Conservation (phyloP, 2,797 vertebrate genomes). For the Myripristis jacobus region DNA sequence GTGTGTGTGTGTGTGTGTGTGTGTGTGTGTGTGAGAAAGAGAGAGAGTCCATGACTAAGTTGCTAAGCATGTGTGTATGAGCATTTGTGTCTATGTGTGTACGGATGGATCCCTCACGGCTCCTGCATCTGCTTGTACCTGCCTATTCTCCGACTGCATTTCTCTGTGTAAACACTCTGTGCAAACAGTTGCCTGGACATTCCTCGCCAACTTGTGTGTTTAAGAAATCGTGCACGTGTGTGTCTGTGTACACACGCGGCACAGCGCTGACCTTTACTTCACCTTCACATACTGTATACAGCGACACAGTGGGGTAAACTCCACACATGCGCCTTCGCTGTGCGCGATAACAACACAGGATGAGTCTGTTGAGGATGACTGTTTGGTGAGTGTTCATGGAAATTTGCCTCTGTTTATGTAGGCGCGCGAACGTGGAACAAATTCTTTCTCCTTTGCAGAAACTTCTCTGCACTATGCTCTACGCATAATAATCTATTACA, state of each 20-base stretch:
- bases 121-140: not conserved
- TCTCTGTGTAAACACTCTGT: slow-evolving; percentile 18
- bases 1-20: not conserved
- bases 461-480: slow-evolving; percentile 10
- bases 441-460: not conserved
- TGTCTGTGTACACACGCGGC: slow-evolving; percentile 11
- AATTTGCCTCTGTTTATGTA: too few relatives aligned
- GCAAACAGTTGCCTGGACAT: not conserved
- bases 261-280: too few relatives aligned
- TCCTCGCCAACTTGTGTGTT: slow-evolving; percentile 13
- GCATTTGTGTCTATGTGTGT: not conserved
- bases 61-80: not conserved
- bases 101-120: not conserved
- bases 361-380: too few relatives aligned
- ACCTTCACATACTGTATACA: not conserved
- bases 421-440: not conserved
- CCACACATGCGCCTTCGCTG: too few relatives aligned
- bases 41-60: not conserved
- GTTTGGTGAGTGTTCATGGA: too few relatives aligned
- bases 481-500: slow-evolving; percentile 5
- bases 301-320: too few relatives aligned
- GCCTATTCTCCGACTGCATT: not conserved
- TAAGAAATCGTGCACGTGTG: slow-evolving; percentile 3
- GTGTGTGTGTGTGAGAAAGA: too few relatives aligned
- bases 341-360: too few relatives aligned